Percentiles rank a stretch among this genome's conserved stretches.
Conservation (phyloP, 2,888 invertebrate species). For the Mimumesa dahlbomi region DNA sequence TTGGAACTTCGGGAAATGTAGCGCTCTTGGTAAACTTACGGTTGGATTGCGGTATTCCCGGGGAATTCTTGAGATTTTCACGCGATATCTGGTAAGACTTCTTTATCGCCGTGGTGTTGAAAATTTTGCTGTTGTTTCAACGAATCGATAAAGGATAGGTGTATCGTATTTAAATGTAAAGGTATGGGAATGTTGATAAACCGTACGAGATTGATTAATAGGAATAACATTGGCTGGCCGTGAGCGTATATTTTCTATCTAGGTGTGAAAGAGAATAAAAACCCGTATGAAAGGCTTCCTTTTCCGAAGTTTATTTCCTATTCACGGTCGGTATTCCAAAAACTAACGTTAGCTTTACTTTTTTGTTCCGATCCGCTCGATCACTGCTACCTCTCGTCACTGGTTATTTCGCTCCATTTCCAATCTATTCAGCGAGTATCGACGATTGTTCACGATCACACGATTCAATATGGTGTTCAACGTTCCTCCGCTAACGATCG, state of each 20-base stretch:
- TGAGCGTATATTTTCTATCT: too few relatives aligned
- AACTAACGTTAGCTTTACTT: conserved; percentile 28
- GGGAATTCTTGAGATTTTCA: conserved; percentile 56
- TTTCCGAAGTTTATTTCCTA: neutral
- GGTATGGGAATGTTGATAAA: too few relatives aligned
- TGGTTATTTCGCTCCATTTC: conserved; percentile 52
- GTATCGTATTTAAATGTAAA: too few relatives aligned
- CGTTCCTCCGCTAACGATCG: conserved; percentile 46
- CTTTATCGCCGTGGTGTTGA: conserved; percentile 19
- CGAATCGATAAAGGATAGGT: too few relatives aligned
- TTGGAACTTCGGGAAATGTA: conserved; percentile 42
- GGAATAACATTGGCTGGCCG: too few relatives aligned
- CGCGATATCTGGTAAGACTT: conserved; percentile 40
- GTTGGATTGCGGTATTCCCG: conserved; percentile 49
- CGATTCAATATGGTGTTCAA: conserved; percentile 46
- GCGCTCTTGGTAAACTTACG: conserved; percentile 41
- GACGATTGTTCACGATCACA: conserved; percentile 49
- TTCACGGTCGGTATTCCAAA: conserved; percentile 6
- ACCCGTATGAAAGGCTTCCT: neutral
- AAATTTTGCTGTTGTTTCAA: too few relatives aligned
- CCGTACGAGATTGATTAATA: too few relatives aligned
- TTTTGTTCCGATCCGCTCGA: conserved; percentile 23
- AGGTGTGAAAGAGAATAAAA: too few relatives aligned
- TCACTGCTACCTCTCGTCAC: conserved; percentile 27
- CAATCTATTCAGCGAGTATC: conserved; percentile 44